A percentile compares a stretch with the other conserved stretches of the same genome.
Conservation (phyloP, 2,797 vertebrate species). For the Parambassis ranga region DNA sequence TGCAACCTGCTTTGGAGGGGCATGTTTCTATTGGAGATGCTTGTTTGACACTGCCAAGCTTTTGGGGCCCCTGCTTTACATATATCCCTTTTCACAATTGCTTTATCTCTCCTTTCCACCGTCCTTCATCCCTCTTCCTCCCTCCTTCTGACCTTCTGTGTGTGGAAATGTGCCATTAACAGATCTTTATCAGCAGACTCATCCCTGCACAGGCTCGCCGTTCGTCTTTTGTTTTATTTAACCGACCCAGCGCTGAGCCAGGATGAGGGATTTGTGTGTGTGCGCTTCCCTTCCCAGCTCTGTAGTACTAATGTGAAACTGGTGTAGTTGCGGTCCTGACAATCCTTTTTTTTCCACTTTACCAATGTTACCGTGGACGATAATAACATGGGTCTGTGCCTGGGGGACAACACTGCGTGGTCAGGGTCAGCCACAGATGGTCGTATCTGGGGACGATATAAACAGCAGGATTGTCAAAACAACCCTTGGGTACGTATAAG, state of each 20-base stretch:
- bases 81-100: constrained; percentile 13
- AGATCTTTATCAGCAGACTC: constrained; percentile 72
- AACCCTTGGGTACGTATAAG: constrained; percentile 51
- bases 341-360: constrained; percentile 58
- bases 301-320: constrained; percentile 61
- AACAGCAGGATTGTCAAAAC: constrained; percentile 69
- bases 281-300: constrained; percentile 44
- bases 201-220: constrained; percentile 60
- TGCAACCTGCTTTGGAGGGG: constrained; percentile 30
- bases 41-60: constrained; percentile 28
- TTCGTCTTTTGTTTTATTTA: constrained; percentile 70
- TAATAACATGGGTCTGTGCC: constrained; percentile 59
- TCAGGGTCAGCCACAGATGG: constrained; percentile 61
- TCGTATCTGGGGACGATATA: constrained; percentile 57
- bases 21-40: constrained; percentile 26
- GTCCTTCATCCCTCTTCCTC: constrained; percentile 3
- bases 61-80: constrained; percentile 8
- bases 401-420: constrained; percentile 52
- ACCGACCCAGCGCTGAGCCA: constrained; percentile 61
- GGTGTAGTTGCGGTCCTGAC: constrained; percentile 58
- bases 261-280: constrained; percentile 61
- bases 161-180: constrained; percentile 62
- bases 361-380: constrained; percentile 56
- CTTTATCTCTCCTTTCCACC: constrained; percentile 11
- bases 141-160: constrained; percentile 36